Evolutionary conservation across 1,140 invertebrate species (phyloP).

Genomic region (Lethrus apterus): DNA sequence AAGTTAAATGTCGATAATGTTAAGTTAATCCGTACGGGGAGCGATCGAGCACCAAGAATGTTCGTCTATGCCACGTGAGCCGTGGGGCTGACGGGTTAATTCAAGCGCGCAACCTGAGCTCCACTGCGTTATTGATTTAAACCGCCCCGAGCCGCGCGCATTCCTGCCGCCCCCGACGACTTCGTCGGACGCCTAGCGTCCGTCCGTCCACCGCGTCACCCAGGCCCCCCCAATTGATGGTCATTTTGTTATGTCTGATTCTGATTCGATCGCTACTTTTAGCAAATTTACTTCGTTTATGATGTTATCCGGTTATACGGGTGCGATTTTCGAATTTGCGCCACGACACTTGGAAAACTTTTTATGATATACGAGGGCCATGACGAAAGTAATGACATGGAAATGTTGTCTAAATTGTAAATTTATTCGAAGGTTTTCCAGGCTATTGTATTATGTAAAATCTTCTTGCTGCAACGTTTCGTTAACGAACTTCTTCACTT

Average conservation of each 20-base stretch:
- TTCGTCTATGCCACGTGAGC: constrained; percentile 4
- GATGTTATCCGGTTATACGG: too few relatives aligned
- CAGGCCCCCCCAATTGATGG: constrained; percentile 23
- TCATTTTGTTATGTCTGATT: constrained; percentile 29
- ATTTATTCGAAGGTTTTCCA: too few relatives aligned
- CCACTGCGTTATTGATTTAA: constrained; percentile 27
- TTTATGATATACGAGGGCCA: too few relatives aligned
- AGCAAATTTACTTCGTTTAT: constrained; percentile 21
- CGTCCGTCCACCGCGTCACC: constrained; percentile 6
- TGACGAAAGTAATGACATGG: too few relatives aligned
- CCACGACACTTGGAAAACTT: too few relatives aligned
- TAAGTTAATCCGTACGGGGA: too few relatives aligned
- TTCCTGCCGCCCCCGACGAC: constrained; percentile 25
- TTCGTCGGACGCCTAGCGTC: constrained; percentile 18
- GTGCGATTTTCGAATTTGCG: constrained; percentile 1
- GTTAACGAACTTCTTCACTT: too few relatives aligned
- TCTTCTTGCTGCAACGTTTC: too few relatives aligned
- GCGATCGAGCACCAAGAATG: too few relatives aligned
- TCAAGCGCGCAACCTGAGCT: constrained; percentile 25
- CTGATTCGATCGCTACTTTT: constrained; percentile 26
- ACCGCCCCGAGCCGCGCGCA: constrained; percentile 27
- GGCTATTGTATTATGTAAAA: too few relatives aligned
- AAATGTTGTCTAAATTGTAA: too few relatives aligned
- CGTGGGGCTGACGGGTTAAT: constrained; percentile 22
- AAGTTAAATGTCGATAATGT: too few relatives aligned